Conservation (phyloP, 2,888 invertebrate species). For the Electrophaes corylata region DNA sequence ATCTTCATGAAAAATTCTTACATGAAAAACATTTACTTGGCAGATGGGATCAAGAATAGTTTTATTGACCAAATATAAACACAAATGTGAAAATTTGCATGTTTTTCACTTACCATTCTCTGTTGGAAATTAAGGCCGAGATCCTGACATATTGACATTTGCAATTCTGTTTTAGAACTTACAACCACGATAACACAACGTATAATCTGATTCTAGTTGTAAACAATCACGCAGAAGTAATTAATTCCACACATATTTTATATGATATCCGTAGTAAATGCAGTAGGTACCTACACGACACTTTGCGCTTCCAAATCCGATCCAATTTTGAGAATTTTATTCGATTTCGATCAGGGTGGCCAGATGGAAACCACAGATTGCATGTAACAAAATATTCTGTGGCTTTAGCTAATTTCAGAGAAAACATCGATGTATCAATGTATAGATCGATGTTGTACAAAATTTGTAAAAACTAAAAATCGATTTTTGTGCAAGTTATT, state of each 20-base stretch:
- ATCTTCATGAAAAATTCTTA: neutral
- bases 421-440: too few relatives aligned
- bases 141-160: conserved; percentile 85
- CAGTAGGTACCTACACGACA: conserved; percentile 6
- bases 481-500: too few relatives aligned
- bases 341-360: too few relatives aligned
- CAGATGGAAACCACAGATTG: too few relatives aligned
- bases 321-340: too few relatives aligned
- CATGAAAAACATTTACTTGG: neutral
- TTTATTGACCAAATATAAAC: neutral
- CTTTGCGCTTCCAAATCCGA: conserved; percentile 6
- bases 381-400: too few relatives aligned
- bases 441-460: too few relatives aligned
- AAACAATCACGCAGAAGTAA: conserved; percentile 37
- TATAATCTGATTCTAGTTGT: conserved; percentile 1
- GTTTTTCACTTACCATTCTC: conserved; percentile 78
- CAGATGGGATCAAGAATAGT: neutral
- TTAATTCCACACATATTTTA: conserved; percentile 59
- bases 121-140: conserved; percentile 84
- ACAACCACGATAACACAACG: conserved; percentile 40
- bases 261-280: conserved; percentile 39
- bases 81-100: conserved; percentile 23
- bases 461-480: too few relatives aligned
- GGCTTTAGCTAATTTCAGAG: too few relatives aligned
- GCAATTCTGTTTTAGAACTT: conserved; percentile 77